Conservation (phyloP, 2,888 invertebrate species). For the Acronicta leporina region DNA sequence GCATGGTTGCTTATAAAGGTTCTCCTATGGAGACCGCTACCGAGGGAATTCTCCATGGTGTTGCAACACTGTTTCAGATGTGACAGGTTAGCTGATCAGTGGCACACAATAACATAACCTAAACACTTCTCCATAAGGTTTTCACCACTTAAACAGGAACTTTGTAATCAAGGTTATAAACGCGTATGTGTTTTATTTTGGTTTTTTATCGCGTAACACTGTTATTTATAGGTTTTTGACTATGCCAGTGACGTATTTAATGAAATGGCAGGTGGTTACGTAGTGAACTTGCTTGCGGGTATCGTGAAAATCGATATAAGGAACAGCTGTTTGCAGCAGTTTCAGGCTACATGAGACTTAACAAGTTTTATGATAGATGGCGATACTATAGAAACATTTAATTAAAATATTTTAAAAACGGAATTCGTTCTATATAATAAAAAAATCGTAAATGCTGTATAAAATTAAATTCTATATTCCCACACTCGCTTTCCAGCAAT, state of each 20-base stretch:
- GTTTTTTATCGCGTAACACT: slow-evolving; percentile 41
- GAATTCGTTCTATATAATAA: not conserved
- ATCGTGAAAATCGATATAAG: slow-evolving; percentile 76
- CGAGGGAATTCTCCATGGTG: slow-evolving; percentile 69
- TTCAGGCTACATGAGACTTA: slow-evolving; percentile 15
- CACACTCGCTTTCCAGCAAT: not conserved
- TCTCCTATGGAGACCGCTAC: slow-evolving; percentile 74
- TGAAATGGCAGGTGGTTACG: slow-evolving; percentile 67
- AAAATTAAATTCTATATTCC: not conserved
- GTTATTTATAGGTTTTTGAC: slow-evolving; percentile 45
- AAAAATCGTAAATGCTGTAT: slow-evolving; percentile 3
- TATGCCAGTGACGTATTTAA: slow-evolving; percentile 55
- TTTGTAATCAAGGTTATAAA: slow-evolving; percentile 19
- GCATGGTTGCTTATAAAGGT: slow-evolving; percentile 76
- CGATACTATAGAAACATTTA: slow-evolving; percentile 37
- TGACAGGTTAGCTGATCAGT: slow-evolving; percentile 28
- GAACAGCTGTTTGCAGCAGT: slow-evolving; percentile 75
- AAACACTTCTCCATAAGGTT: slow-evolving; percentile 34
- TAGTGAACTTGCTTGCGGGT: slow-evolving; percentile 77
- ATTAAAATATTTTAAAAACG: not conserved
- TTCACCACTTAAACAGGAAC: slow-evolving; percentile 20
- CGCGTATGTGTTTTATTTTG: slow-evolving; percentile 38
- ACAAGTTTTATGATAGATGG: slow-evolving; percentile 61
- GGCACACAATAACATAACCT: slow-evolving; percentile 71
- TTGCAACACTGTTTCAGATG: slow-evolving; percentile 47